Evolutionary conservation across 2,888 invertebrate species (phyloP), one percentile per base, ranked within the genome.

Genomic region (Sarcophaga variegata): DNA sequence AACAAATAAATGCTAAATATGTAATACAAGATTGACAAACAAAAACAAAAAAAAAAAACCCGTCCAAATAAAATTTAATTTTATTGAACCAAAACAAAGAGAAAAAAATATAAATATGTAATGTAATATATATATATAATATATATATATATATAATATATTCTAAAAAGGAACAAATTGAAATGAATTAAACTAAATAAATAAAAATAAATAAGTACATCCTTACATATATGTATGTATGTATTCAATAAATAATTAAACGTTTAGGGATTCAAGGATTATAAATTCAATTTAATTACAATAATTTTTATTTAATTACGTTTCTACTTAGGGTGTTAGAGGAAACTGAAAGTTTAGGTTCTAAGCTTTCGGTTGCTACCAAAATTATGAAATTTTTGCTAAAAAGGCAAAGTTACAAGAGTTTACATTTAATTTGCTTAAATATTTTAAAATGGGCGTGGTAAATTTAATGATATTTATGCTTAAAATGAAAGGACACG

Each of bases 51-150:
- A 20, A 17, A 20, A 20, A 20, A 54, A 89, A 91, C 92, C 92
- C 92, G 92, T 92, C 92, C 92, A 92, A 91, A 90, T 90, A 90
- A 90, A 91, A 83, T 90, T 91, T 91, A 83, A 88, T 88, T 89
- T 89, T 89, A 89, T 88, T 81, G 88, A 88, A 88, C 86, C 87
- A 88, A 87, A 70, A 80, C 62, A 85, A 87, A 49, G 70, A 83
- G 69, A 59, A 59, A 71, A 71, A 80, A 81, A 67, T 59, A 67
- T 69, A 60, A 80, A 87, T 60, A 70, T 14, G 17, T 14, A 54
- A 12, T 54, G 54, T 54, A 54, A 54, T 54, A 54, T 22, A 22
- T 22, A 20, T 20, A 20, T 20, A 20, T 20, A 20, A 1, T 1
- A 20, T 20, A 20, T 20, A 20, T 20, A 20, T 20, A 20, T 20